A percentile compares a stretch with the other conserved stretches of the same genome.
These are phyloP conservation scores for Rhombomys opimus DNA, from an alignment of 2,113 vertebrate species.

Conservation along the genomic window DNA sequence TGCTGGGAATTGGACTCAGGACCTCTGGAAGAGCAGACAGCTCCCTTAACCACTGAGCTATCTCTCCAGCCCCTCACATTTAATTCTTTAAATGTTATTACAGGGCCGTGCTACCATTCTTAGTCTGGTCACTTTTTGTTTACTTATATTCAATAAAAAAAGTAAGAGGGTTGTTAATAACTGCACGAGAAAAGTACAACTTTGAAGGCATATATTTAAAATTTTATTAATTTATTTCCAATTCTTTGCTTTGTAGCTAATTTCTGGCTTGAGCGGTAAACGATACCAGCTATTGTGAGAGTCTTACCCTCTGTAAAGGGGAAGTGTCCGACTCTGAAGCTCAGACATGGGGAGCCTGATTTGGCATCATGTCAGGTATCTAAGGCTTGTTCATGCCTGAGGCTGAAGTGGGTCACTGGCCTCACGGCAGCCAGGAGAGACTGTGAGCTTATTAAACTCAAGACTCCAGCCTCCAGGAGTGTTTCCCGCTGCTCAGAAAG, in stretches of 20 bases:
- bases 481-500: neutral
- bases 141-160: neutral
- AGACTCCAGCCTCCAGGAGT: neutral
- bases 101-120: neutral
- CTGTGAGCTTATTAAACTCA: neutral
- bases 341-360: neutral
- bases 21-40: too few species aligned
- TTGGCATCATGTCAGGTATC: neutral
- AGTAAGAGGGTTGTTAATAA: neutral
- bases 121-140: slow-evolving; percentile 4
- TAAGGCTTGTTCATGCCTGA: neutral
- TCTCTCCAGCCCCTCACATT: neutral
- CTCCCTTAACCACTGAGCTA: too few species aligned
- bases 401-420: neutral
- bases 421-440: neutral
- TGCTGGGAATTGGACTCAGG: too few species aligned
- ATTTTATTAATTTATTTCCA: neutral
- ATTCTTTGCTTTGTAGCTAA: neutral
- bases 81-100: neutral
- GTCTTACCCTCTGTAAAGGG: neutral
- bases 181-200: neutral
- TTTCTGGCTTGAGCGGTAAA: neutral
- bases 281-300: neutral
- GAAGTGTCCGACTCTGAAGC: neutral
- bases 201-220: neutral